phyloP scores from a whole-genome alignment of 2,797 vertebrate species.

The Hirundo rustica region DNA sequence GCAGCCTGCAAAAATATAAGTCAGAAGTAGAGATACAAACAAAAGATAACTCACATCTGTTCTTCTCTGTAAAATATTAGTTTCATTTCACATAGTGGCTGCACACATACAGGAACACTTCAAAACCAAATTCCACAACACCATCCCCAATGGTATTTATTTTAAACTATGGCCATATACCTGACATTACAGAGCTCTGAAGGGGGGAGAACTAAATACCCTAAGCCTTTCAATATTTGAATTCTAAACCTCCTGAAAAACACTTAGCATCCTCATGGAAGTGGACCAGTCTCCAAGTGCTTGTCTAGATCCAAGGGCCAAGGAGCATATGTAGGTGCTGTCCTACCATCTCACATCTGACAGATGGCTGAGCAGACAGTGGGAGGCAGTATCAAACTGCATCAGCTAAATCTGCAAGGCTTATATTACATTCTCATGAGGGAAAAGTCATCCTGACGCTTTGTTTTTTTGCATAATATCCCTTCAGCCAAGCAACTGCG shows the following conservation, averaged over 20 bases:
- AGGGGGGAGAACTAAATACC: not conserved
- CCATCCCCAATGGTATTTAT: not conserved
- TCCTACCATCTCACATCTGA: not conserved
- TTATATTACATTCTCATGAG: not conserved
- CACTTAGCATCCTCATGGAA: not conserved
- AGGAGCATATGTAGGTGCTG: not conserved
- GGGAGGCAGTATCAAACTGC: conserved; percentile 57
- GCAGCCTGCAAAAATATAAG: not conserved
- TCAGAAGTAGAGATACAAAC: not conserved
- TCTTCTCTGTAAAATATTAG: not conserved
- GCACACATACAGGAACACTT: not conserved
- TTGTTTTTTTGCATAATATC: not conserved
- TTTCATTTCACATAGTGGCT: not conserved
- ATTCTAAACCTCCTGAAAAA: not conserved
- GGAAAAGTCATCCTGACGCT: not conserved
- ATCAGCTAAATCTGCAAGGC: not conserved
- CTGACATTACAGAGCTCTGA: not conserved
- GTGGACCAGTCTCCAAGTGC: not conserved
- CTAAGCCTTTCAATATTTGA: not conserved
- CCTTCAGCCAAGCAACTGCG: not conserved
- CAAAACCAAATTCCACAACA: not conserved
- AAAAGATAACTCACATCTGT: not conserved
- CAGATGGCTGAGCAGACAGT: conserved; percentile 55
- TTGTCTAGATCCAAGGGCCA: not conserved
- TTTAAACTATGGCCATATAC: not conserved